These are phyloP conservation scores for Ashinkailepas kermadecensis DNA, from an alignment of 2,888 invertebrate genomes.

Conservation along the genomic window DNA sequence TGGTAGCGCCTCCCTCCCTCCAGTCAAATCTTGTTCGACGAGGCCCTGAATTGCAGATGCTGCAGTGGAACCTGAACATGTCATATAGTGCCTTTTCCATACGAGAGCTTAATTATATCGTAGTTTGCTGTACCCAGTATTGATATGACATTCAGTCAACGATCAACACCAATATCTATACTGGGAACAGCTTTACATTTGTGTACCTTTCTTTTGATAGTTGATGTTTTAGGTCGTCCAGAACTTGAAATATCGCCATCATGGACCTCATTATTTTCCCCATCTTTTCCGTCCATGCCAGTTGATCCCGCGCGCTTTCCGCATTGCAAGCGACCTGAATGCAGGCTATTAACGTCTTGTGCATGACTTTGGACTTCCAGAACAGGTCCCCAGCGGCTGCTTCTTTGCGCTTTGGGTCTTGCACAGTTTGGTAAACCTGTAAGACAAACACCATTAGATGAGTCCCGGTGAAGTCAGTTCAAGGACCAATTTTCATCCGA, in stretches of 20 bases:
- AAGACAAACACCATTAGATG: not conserved
- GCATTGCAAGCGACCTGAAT: slow-evolving; percentile 9
- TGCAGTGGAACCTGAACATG: too few species aligned
- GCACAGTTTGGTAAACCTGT: not conserved
- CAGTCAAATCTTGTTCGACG: too few species aligned
- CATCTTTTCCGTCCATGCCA: not conserved
- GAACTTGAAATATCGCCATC: not conserved
- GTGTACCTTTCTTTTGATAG: not conserved
- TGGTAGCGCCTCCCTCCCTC: not conserved
- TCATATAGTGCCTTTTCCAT: too few species aligned
- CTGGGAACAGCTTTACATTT: not conserved
- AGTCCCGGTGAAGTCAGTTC: too few species aligned
- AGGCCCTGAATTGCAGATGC: too few species aligned
- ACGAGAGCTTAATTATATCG: too few species aligned
- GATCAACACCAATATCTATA: too few species aligned
- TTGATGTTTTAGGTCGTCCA: not conserved
- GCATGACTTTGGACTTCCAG: slow-evolving; percentile 16
- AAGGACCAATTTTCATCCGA: too few species aligned
- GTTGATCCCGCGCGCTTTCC: not conserved
- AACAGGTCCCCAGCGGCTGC: not conserved
- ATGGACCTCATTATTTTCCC: slow-evolving; percentile 5
- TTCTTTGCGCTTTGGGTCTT: not conserved
- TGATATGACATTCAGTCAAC: too few species aligned
- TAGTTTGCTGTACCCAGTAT: too few species aligned
- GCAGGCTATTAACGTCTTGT: not conserved